phyloP scores from a whole-genome alignment of 2,888 invertebrate species.

The Doris montereyensis region DNA sequence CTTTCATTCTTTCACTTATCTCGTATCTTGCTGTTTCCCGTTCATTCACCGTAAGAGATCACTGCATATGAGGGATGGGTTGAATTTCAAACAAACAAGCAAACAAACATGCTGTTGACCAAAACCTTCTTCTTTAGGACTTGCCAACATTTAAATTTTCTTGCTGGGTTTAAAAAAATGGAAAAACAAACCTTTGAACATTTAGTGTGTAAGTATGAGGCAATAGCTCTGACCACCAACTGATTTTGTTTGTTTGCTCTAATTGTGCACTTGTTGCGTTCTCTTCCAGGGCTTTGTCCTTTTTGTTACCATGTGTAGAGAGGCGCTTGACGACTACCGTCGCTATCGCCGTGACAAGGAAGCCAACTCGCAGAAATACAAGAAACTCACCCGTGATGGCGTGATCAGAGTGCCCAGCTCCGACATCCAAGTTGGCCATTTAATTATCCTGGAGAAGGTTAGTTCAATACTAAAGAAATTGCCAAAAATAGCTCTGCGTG shows the following conservation, averaged over 20 bases:
- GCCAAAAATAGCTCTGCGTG: no score
- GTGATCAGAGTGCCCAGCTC: constrained; percentile 81
- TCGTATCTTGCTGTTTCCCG: no score
- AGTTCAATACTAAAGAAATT: no score
- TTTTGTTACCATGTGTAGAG: constrained; percentile 94
- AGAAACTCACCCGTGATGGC: constrained; percentile 82
- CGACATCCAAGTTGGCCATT: constrained; percentile 83
- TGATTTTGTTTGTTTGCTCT: not conserved
- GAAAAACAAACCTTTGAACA: no score
- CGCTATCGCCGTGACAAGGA: constrained; percentile 94
- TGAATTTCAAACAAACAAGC: no score
- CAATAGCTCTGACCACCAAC: not conserved
- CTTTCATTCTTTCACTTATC: no score
- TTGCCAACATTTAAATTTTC: no score
- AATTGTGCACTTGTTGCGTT: not conserved
- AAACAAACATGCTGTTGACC: no score
- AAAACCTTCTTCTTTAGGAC: no score
- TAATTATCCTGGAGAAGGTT: constrained; percentile 87
- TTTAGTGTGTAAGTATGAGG: not conserved
- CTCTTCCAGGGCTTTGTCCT: constrained; percentile 87
- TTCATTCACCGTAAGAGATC: no score
- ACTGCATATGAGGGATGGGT: no score
- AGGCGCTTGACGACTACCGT: constrained; percentile 96
- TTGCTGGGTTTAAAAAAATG: no score
- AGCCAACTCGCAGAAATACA: constrained; percentile 95